Evolutionary conservation across 2,113 vertebrate genomes (phyloP).

Genomic region (Perca flavescens): DNA sequence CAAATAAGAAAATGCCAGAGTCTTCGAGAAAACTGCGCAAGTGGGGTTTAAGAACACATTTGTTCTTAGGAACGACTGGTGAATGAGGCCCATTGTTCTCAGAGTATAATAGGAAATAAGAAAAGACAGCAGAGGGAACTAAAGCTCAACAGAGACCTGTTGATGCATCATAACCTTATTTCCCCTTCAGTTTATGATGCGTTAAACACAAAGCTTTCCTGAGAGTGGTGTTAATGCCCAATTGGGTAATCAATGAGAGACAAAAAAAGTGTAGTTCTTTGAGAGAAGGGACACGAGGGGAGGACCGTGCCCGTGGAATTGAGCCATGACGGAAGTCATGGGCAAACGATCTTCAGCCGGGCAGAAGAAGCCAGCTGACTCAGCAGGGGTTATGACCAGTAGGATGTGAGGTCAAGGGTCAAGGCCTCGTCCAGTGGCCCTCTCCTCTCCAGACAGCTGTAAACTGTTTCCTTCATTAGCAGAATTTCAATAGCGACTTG

Average conservation of each 20-base stretch:
- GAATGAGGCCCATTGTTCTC: not conserved
- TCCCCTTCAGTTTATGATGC: conserved; percentile 45
- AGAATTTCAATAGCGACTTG: conserved; percentile 20
- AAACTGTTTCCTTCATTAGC: conserved; percentile 51
- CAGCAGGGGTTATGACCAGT: conserved; percentile 48
- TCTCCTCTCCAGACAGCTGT: conserved; percentile 38
- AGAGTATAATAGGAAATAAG: not conserved
- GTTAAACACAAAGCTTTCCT: conserved; percentile 54
- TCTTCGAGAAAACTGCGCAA: too few species aligned
- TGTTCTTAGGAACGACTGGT: too few species aligned
- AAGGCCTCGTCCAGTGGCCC: conserved; percentile 56
- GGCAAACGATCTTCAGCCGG: conserved; percentile 41
- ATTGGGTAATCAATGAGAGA: conserved; percentile 56
- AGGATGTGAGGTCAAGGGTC: conserved; percentile 64
- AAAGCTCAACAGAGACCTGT: conserved; percentile 24
- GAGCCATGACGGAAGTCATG: conserved; percentile 68
- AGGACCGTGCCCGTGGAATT: conserved; percentile 46
- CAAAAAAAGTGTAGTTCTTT: conserved; percentile 34
- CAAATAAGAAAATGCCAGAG: too few species aligned
- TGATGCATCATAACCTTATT: conserved; percentile 44
- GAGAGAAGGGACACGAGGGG: conserved; percentile 15
- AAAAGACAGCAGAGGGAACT: conserved; percentile 14
- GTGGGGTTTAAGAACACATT: too few species aligned
- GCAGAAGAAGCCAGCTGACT: conserved; percentile 51
- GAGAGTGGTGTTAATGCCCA: conserved; percentile 8